Conservation (phyloP, 2,888 invertebrate genomes). For the Drepanosiphum platanoidis region DNA sequence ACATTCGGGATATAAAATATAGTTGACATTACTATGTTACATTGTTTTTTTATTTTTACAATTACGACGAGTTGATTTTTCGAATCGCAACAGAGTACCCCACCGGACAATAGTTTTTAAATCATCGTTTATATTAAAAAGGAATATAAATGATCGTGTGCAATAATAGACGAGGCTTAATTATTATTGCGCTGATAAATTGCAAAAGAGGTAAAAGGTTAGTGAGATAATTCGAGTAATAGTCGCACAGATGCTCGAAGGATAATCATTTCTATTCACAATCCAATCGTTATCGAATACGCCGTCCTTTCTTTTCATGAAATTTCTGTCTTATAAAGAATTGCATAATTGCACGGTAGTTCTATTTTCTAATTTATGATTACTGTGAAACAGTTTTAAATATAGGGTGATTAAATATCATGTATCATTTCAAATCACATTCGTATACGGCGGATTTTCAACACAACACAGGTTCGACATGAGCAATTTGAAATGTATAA, state of each 20-base stretch:
- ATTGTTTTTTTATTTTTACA: too few species aligned
- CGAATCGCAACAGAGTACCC: too few species aligned
- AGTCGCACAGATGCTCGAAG: constrained; percentile 12
- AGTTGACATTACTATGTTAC: too few species aligned
- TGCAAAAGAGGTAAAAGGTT: constrained; percentile 44
- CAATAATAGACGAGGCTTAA: constrained; percentile 1
- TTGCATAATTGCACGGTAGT: background rate
- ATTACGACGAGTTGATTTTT: too few species aligned
- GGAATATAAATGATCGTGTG: background rate
- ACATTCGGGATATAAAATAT: too few species aligned
- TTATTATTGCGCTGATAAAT: constrained; percentile 15
- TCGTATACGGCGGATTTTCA: background rate
- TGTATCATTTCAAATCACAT: background rate
- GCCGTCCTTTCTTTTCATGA: background rate
- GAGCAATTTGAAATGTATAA: background rate
- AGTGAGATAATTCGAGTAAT: constrained; percentile 22
- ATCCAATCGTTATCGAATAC: constrained; percentile 25
- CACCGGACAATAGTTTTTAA: background rate
- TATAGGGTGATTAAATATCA: background rate
- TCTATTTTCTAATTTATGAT: constrained; percentile 31
- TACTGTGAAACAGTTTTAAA: background rate
- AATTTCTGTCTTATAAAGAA: constrained; percentile 23
- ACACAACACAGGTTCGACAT: too few species aligned
- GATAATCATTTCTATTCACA: constrained; percentile 29
- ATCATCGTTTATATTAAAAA: background rate